Evolutionary conservation across 2,113 vertebrate species (phyloP).

Genomic region (Bucco capensis): DNA sequence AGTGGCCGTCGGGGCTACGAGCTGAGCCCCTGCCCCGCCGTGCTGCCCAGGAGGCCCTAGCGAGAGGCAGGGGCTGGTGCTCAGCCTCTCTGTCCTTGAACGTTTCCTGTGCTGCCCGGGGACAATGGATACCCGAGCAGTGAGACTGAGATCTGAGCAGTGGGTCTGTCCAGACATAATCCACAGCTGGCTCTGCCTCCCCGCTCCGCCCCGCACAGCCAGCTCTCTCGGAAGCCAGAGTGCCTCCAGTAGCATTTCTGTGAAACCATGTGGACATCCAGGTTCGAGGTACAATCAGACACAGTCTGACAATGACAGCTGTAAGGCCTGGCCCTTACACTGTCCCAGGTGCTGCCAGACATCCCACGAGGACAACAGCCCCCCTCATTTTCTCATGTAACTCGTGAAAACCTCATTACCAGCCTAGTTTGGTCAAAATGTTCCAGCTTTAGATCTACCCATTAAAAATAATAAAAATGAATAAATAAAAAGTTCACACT

Average conservation of each 20-base stretch:
- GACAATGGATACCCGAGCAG: too few relatives aligned
- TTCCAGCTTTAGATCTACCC: too few relatives aligned
- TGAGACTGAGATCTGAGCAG: accelerated
- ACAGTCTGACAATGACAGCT: accelerated
- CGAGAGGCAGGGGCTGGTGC: background rate
- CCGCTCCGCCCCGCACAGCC: accelerated
- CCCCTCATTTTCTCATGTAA: accelerated
- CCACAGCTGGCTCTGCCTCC: accelerated
- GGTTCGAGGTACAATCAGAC: accelerated
- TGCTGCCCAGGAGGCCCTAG: too few relatives aligned
- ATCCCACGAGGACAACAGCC: accelerated
- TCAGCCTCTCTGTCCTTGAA: background rate
- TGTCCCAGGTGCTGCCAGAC: background rate
- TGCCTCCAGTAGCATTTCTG: accelerated
- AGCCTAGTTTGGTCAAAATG: background rate
- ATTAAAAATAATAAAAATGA: too few relatives aligned
- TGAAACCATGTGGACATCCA: accelerated
- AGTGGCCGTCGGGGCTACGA: background rate
- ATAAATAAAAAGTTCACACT: background rate
- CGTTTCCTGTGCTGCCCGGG: background rate
- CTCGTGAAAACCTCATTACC: background rate
- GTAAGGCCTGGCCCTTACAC: background rate
- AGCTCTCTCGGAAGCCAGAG: accelerated
- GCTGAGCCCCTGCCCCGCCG: accelerated
- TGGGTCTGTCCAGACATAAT: too few relatives aligned